A percentile compares a stretch with the other conserved stretches of the same genome.
Evolutionary conservation across 2,113 vertebrate genomes (phyloP).

Genomic region (Mellivora capensis): DNA sequence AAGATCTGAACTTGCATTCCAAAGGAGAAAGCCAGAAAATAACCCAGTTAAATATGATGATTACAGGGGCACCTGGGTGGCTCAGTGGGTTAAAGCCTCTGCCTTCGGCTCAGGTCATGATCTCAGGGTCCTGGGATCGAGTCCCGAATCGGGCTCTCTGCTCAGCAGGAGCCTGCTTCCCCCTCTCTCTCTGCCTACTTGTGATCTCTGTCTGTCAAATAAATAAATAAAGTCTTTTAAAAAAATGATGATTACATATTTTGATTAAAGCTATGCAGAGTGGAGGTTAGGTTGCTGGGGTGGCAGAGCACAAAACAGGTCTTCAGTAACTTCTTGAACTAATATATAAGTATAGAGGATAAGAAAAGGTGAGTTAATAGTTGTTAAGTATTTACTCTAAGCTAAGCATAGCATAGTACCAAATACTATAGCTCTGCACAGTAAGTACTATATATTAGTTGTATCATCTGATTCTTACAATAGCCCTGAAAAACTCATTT

Average conservation of each 20-base stretch:
- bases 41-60: neutral
- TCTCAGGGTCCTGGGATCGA: too few relatives aligned
- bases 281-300: neutral
- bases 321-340: neutral
- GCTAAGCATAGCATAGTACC: neutral
- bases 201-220: too few relatives aligned
- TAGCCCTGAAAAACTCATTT: neutral
- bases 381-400: neutral
- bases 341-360: neutral
- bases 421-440: neutral
- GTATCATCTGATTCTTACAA: neutral
- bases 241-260: neutral
- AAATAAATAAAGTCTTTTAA: too few relatives aligned
- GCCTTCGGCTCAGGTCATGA: too few relatives aligned
- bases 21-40: neutral
- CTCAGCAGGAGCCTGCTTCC: too few relatives aligned
- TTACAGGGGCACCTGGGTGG: too few relatives aligned
- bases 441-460: neutral
- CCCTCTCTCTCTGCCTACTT: too few relatives aligned
- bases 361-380: constrained; percentile 14
- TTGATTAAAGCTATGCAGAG: neutral
- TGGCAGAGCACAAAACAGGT: neutral
- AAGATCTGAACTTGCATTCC: neutral
- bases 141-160: too few relatives aligned
- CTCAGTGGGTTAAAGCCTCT: too few relatives aligned